Evolutionary conservation across 2,888 invertebrate species (phyloP).

Genomic region (Amphipoea oculea): DNA sequence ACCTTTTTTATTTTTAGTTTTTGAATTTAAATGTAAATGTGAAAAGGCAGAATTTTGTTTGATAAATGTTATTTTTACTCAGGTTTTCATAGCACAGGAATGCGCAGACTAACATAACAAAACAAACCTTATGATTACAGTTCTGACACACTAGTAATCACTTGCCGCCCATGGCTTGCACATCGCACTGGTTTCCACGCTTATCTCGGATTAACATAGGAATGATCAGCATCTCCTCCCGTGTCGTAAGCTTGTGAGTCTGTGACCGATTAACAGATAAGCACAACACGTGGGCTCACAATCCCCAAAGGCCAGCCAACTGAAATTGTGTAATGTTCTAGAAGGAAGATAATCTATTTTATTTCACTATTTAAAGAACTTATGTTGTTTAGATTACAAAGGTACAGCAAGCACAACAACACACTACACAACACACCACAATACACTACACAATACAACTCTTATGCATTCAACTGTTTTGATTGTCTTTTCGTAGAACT

Average conservation of each 20-base stretch:
- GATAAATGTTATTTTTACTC: neutral
- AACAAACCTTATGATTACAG: neutral
- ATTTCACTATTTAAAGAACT: neutral
- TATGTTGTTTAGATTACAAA: neutral
- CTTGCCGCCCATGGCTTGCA: neutral
- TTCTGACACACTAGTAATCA: slow-evolving; percentile 1
- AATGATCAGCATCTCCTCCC: slow-evolving; percentile 14
- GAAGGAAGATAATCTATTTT: slow-evolving; percentile 18
- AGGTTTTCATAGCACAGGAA: neutral
- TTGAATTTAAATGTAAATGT: slow-evolving; percentile 29
- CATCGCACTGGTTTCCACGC: neutral
- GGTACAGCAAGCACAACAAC: neutral
- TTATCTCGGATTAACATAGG: slow-evolving; percentile 22
- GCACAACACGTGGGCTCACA: slow-evolving; percentile 17
- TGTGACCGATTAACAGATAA: slow-evolving; percentile 32
- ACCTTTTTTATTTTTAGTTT: slow-evolving; percentile 48
- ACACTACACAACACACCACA: too few species aligned
- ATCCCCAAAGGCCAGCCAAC: neutral
- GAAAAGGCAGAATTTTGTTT: neutral
- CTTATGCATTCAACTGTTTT: neutral
- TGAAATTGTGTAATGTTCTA: slow-evolving; percentile 19
- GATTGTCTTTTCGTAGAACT: neutral
- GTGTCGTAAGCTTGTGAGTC: slow-evolving; percentile 22
- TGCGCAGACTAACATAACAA: neutral
- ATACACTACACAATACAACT: neutral